These are phyloP conservation scores for Lepisosteus oculatus DNA, from an alignment of 2,113 vertebrate genomes.

Conservation along the genomic window DNA sequence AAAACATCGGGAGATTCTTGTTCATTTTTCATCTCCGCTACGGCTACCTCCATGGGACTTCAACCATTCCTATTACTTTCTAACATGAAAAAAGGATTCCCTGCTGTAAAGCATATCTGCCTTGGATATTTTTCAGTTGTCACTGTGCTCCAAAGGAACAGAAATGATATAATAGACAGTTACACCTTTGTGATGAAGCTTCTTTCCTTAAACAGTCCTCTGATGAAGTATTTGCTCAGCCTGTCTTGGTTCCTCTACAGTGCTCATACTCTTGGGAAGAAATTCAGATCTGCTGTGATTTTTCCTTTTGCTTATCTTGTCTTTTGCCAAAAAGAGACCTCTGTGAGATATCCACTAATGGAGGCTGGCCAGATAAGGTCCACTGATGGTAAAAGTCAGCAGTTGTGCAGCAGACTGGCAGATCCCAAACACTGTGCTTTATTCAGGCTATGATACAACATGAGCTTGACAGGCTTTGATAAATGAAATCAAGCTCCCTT, in stretches of 20 bases:
- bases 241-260: too few relatives aligned
- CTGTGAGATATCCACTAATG: slow-evolving; percentile 26
- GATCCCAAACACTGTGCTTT: slow-evolving; percentile 29
- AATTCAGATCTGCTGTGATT: not conserved
- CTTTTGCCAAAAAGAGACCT: not conserved
- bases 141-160: not conserved
- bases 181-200: not conserved
- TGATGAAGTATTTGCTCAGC: too few relatives aligned
- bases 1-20: too few relatives aligned
- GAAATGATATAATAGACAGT: not conserved
- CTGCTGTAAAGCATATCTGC: too few relatives aligned
- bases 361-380: slow-evolving; percentile 17
- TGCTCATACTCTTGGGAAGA: not conserved
- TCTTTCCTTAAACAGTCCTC: too few relatives aligned
- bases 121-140: too few relatives aligned
- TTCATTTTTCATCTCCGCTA: too few relatives aligned
- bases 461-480: slow-evolving; percentile 40
- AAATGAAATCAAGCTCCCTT: slow-evolving; percentile 32
- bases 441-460: slow-evolving; percentile 30
- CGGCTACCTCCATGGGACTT: too few relatives aligned
- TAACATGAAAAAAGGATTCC: too few relatives aligned
- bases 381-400: not conserved
- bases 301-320: not conserved
- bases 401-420: not conserved
- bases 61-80: too few relatives aligned